Conservation (phyloP, 2,888 invertebrate genomes). For the Poecilobothrus nobilitatus region DNA sequence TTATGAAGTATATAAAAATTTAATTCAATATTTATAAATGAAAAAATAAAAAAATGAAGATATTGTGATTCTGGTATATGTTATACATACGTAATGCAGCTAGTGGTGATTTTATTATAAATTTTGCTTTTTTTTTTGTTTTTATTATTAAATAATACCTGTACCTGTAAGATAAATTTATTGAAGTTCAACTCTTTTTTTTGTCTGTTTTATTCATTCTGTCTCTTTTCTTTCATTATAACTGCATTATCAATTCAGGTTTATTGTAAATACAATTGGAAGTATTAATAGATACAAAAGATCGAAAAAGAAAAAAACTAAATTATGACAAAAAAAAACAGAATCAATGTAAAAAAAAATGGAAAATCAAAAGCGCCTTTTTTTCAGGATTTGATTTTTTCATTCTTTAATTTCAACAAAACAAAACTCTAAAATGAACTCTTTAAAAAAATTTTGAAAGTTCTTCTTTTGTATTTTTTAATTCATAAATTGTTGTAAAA, state of each 20-base stretch:
- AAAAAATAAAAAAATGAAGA: no score
- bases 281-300: no score
- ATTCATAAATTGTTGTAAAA: no score
- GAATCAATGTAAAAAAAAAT: not conserved
- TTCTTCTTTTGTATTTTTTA: no score
- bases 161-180: not conserved
- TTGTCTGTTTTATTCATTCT: not conserved
- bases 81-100: no score
- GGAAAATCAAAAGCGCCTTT: not conserved
- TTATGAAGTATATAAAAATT: no score
- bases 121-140: no score
- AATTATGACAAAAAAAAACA: no score
- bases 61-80: no score
- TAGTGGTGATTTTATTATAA: no score
- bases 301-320: not conserved
- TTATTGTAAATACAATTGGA: not conserved
- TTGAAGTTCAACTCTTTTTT: not conserved
- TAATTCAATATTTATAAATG: no score
- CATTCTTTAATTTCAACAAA: not conserved
- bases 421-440: not conserved
- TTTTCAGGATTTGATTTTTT: not conserved
- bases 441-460: no score
- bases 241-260: not conserved
- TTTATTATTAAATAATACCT: not conserved
- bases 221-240: not conserved